Evolutionary conservation across 2,113 vertebrate genomes (phyloP).

Genomic region (Callaeas wilsoni): DNA sequence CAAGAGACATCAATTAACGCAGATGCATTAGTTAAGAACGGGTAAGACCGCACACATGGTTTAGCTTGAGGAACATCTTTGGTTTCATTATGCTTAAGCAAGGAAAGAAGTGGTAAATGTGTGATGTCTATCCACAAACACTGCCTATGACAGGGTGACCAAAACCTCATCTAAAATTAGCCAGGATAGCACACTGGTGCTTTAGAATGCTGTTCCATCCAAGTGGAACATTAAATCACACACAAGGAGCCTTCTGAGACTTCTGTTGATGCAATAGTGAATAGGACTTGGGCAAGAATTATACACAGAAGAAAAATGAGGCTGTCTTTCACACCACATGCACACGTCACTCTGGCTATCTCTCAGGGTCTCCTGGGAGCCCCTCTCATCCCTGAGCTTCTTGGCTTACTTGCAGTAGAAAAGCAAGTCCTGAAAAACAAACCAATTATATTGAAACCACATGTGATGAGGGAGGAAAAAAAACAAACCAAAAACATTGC

Average conservation of each 20-base stretch:
- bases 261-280: not conserved
- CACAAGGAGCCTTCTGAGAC: not conserved
- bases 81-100: not conserved
- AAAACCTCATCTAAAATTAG: not conserved
- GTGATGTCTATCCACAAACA: not conserved
- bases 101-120: not conserved
- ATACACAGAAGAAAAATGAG: not conserved
- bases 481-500: not conserved
- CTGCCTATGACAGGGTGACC: not conserved
- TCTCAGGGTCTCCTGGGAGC: not conserved
- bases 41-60: not conserved
- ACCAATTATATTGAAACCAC: not conserved
- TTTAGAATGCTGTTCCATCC: not conserved
- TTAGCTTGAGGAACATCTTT: not conserved
- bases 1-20: not conserved
- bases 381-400: not conserved
- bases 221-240: not conserved
- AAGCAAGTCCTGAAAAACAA: conserved; percentile 9
- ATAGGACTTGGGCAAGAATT: not conserved
- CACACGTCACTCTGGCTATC: not conserved
- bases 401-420: not conserved
- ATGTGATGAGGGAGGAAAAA: not conserved
- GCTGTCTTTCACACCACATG: not conserved
- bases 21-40: not conserved
- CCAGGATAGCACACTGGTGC: not conserved